Evolutionary conservation across 2,888 invertebrate genomes (phyloP).

Genomic region (Zygogramma bicolorata): DNA sequence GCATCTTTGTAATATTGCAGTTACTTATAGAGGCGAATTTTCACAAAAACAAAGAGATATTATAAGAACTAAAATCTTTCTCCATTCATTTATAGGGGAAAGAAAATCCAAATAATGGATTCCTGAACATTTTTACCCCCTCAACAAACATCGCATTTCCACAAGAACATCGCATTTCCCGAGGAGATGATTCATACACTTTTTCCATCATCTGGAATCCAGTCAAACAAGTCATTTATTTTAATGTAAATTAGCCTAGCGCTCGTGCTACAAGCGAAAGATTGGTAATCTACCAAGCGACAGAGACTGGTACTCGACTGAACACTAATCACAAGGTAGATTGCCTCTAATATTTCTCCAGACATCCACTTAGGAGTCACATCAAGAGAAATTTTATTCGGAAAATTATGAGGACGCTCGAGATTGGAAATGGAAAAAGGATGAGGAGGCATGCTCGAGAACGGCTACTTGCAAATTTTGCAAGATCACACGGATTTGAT

Average conservation of each 20-base stretch:
- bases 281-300: not conserved
- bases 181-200: not conserved
- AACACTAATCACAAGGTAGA: not conserved
- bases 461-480: too few relatives aligned
- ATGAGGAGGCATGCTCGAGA: not conserved
- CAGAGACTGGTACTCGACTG: not conserved
- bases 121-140: too few relatives aligned
- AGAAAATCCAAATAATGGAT: too few relatives aligned
- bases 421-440: not conserved
- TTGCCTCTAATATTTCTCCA: not conserved
- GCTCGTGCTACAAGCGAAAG: not conserved
- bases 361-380: not conserved
- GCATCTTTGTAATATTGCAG: too few relatives aligned
- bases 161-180: too few relatives aligned
- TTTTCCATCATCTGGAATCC: not conserved
- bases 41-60: too few relatives aligned
- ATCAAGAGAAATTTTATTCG: not conserved
- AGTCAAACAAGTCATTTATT: not conserved
- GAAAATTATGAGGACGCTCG: not conserved
- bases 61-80: too few relatives aligned
- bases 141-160: too few relatives aligned
- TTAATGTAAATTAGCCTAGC: not conserved
- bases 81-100: too few relatives aligned
- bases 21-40: too few relatives aligned
- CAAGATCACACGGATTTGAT: too few relatives aligned